Percentiles rank a stretch among this genome's conserved stretches.
These are phyloP conservation scores for Gadopsis marmoratus DNA, from an alignment of 2,797 vertebrate species.

Conservation along the genomic window DNA sequence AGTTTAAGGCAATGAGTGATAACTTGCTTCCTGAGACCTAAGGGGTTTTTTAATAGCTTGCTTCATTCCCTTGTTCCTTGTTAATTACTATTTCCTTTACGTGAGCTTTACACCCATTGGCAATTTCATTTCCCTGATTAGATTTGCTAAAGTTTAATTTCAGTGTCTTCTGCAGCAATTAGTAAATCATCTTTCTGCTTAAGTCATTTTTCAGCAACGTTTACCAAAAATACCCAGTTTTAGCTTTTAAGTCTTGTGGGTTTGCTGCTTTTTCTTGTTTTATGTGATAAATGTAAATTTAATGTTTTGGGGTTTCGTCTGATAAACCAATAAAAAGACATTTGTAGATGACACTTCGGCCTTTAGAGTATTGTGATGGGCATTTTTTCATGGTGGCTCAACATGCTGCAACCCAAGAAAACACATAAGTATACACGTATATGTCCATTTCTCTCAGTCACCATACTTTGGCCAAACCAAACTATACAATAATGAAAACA, in stretches of 20 bases:
- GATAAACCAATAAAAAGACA: neutral
- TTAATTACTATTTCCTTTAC: neutral
- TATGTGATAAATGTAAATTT: neutral
- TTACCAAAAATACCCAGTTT: neutral
- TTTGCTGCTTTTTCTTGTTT: neutral
- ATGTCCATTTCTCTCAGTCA: neutral
- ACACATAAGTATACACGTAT: no score
- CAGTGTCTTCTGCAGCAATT: neutral
- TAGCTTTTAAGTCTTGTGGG: neutral
- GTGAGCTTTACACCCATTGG: neutral
- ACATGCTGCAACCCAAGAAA: neutral
- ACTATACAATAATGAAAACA: neutral
- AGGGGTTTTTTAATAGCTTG: neutral
- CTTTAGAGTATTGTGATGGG: neutral
- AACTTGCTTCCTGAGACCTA: neutral
- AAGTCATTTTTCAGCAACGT: no score
- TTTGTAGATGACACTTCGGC: neutral
- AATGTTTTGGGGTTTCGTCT: neutral
- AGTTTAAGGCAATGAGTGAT: neutral
- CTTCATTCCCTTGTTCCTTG: neutral
- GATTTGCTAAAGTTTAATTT: neutral
- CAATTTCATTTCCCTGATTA: conserved; percentile 12
- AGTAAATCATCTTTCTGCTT: neutral
- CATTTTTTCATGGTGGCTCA: neutral
- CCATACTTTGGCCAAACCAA: no score